Evolutionary conservation across 2,888 invertebrate genomes (phyloP).

Genomic region (Tipula helvola): DNA sequence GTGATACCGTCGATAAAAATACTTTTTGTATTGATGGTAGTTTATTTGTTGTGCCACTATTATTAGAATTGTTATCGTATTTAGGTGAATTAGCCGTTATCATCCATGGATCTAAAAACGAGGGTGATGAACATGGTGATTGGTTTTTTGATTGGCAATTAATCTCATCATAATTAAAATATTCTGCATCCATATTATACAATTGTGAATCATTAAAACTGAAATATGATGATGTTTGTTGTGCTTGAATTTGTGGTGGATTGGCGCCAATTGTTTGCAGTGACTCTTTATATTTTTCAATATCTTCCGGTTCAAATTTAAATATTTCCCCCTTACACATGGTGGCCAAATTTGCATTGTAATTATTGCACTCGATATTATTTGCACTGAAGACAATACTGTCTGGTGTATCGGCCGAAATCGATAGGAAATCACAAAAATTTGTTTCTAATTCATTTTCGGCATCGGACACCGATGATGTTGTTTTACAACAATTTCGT

Average conservation of each 20-base stretch:
- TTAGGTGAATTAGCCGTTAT: slow-evolving; percentile 16
- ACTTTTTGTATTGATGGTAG: slow-evolving; percentile 34
- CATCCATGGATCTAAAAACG: slow-evolving; percentile 33
- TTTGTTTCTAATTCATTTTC: slow-evolving; percentile 10
- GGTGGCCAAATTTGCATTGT: neutral
- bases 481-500: slow-evolving; percentile 1
- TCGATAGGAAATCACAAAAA: slow-evolving; percentile 14
- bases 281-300: slow-evolving; percentile 28
- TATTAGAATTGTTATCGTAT: neutral
- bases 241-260: neutral
- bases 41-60: slow-evolving; percentile 8
- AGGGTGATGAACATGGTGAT: slow-evolving; percentile 35
- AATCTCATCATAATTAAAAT: slow-evolving; percentile 36
- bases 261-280: neutral
- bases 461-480: neutral
- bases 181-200: slow-evolving; percentile 30
- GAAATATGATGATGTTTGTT: neutral
- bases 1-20: slow-evolving; percentile 18
- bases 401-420: slow-evolving; percentile 31
- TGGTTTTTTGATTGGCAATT: slow-evolving; percentile 37
- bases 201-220: slow-evolving; percentile 11
- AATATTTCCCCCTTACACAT: slow-evolving; percentile 27
- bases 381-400: slow-evolving; percentile 16
- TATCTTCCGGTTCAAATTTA: slow-evolving; percentile 36
- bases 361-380: neutral